Evolutionary conservation across 2,797 vertebrate genomes (phyloP).

Genomic region (Leptoclinus maculatus): DNA sequence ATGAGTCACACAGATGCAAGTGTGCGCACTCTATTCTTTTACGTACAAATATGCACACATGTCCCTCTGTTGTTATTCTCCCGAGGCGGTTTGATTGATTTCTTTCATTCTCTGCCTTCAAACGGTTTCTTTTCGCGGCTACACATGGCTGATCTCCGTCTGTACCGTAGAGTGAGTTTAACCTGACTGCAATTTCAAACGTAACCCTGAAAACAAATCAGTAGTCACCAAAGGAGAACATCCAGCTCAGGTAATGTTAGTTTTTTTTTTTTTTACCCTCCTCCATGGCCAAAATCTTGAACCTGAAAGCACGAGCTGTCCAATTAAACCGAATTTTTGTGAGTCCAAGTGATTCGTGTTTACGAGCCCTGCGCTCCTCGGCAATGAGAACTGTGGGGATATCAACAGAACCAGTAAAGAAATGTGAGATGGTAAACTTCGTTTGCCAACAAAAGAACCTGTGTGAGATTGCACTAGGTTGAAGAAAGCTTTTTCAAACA

Average conservation of each 20-base stretch:
- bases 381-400: neutral
- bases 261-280: neutral
- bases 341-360: neutral
- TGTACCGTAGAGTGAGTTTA: neutral
- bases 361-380: neutral
- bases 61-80: conserved; percentile 51
- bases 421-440: neutral
- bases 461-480: neutral
- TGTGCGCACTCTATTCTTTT: conserved; percentile 33
- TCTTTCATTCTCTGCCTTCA: conserved; percentile 51
- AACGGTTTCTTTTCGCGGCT: conserved; percentile 22
- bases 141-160: conserved; percentile 28
- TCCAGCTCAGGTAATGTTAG: neutral
- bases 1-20: conserved; percentile 73
- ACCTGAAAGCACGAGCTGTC: neutral
- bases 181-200: conserved; percentile 12
- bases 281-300: neutral
- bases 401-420: neutral
- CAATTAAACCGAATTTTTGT: neutral
- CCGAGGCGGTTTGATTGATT: conserved; percentile 51
- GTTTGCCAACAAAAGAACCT: neutral
- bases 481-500: neutral
- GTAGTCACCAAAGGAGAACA: conserved; percentile 7
- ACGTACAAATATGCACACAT: conserved; percentile 36
- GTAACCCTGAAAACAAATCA: conserved; percentile 10